phyloP scores from a whole-genome alignment of 2,888 invertebrate genomes.

The Thysanoteuthis rhombus region DNA sequence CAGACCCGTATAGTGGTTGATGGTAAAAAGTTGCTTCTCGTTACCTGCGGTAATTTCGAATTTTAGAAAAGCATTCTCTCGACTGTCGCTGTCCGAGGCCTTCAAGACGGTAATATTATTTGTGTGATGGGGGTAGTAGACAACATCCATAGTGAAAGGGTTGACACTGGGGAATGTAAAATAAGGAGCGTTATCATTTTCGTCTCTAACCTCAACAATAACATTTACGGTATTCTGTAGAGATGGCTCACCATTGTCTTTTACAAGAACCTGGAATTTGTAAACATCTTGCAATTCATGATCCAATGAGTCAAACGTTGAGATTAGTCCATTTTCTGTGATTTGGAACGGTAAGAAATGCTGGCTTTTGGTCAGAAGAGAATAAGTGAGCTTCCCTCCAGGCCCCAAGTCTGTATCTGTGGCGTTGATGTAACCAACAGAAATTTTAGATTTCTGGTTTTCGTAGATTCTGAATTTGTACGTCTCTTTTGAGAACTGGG shows the following conservation, averaged over 20 bases:
- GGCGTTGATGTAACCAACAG: neutral
- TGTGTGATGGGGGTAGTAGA: neutral
- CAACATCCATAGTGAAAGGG: neutral
- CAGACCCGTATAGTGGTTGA: neutral
- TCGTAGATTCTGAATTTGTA: neutral
- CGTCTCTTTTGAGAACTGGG: constrained; percentile 36
- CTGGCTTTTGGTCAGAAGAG: neutral
- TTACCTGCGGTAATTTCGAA: neutral
- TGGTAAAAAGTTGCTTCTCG: neutral
- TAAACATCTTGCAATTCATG: neutral
- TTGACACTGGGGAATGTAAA: neutral
- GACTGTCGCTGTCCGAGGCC: neutral
- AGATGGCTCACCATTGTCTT: neutral
- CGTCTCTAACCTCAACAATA: neutral
- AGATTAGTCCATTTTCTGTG: neutral
- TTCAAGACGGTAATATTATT: neutral
- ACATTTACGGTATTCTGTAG: neutral
- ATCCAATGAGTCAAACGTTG: neutral
- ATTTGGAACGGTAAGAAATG: neutral
- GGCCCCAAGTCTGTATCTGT: neutral
- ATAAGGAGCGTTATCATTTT: neutral
- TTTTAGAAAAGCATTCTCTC: neutral
- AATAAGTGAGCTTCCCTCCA: neutral
- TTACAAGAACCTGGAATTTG: neutral
- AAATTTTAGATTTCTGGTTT: neutral